Conservation (phyloP, 2,113 vertebrate species). For the Poeciliopsis prolifica region DNA sequence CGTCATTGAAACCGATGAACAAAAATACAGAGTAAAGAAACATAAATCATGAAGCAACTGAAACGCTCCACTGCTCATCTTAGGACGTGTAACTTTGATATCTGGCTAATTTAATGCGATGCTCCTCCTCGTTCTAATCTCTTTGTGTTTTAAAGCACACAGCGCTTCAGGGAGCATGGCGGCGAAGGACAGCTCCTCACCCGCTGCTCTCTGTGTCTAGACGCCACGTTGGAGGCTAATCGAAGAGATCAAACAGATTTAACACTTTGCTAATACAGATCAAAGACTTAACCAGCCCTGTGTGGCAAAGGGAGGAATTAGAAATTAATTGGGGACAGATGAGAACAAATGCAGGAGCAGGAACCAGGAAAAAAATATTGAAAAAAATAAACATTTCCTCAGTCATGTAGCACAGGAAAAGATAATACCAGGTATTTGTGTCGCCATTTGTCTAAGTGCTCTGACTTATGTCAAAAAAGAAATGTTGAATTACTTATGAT, state of each 20-base stretch:
- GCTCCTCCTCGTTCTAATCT: neutral
- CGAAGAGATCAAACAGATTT: conserved; percentile 68
- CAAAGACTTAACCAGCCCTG: conserved; percentile 48
- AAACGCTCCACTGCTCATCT: no score
- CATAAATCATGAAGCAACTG: no score
- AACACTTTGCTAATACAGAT: conserved; percentile 54
- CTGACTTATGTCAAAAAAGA: neutral
- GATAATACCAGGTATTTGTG: neutral
- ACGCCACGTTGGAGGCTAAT: conserved; percentile 56
- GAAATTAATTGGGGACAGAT: conserved; percentile 29
- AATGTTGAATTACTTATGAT: conserved; percentile 18
- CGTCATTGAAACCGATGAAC: no score
- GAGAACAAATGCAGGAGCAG: conserved; percentile 16
- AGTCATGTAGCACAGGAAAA: neutral
- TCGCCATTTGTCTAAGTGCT: neutral
- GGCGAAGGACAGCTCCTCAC: conserved; percentile 22
- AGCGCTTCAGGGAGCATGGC: conserved; percentile 18
- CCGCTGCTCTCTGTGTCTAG: conserved; percentile 52
- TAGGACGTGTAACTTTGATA: neutral
- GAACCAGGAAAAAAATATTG: neutral
- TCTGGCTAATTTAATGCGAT: neutral
- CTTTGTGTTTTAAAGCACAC: conserved; percentile 23
- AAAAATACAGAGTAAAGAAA: no score
- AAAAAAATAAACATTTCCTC: neutral
- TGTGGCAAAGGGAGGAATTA: conserved; percentile 15